phyloP scores from a whole-genome alignment of 2,113 vertebrate species.

The Acinonyx jubatus region DNA sequence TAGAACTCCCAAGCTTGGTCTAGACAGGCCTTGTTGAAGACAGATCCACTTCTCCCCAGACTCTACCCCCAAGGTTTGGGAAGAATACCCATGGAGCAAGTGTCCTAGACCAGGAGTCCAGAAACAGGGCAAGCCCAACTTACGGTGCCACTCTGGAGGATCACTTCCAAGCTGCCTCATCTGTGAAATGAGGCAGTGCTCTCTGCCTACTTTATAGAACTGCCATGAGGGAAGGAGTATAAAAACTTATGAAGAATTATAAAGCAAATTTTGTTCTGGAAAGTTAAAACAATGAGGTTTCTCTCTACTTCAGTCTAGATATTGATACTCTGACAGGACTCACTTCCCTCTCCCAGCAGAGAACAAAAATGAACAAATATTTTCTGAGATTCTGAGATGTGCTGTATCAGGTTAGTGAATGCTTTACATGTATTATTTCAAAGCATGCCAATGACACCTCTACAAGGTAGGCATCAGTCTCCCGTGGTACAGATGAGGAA shows the following conservation, averaged over 20 bases:
- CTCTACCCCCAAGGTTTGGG: neutral
- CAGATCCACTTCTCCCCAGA: neutral
- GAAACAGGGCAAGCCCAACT: neutral
- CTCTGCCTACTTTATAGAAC: neutral
- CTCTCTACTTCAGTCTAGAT: neutral
- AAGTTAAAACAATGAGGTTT: neutral
- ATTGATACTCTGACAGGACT: neutral
- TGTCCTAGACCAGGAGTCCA: neutral
- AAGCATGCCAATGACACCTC: neutral
- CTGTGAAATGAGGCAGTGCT: neutral
- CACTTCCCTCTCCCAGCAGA: neutral
- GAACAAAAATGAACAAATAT: neutral
- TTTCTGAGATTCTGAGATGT: neutral
- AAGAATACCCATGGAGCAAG: neutral
- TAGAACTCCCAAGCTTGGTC: neutral
- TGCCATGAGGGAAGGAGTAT: neutral
- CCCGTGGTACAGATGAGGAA: neutral
- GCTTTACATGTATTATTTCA: neutral
- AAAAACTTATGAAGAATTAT: neutral
- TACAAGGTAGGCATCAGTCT: neutral
- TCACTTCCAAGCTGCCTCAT: neutral
- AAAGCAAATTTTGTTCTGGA: neutral
- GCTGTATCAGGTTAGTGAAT: too few species aligned
- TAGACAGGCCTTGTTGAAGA: neutral
- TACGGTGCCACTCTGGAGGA: neutral